Evolutionary conservation across 2,888 invertebrate genomes (phyloP).

Genomic region (Hyalella azteca): DNA sequence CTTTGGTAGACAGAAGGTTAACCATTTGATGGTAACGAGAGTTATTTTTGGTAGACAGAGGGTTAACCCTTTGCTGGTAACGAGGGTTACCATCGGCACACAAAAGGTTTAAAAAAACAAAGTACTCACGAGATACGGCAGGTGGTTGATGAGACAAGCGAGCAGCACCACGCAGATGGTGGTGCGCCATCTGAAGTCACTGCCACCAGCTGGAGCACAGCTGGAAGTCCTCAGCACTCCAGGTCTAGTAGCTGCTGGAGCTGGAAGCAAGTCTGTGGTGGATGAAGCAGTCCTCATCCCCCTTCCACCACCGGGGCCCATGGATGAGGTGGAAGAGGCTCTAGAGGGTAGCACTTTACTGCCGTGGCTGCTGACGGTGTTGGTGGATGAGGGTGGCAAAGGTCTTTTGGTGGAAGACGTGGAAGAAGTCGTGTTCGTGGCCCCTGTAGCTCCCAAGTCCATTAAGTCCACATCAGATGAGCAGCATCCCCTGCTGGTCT

Average conservation of each 20-base stretch:
- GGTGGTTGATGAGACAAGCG: conserved; percentile 69
- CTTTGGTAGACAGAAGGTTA: too few species aligned
- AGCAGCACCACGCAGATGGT: conserved; percentile 67
- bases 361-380: conserved; percentile 10
- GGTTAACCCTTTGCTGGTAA: too few species aligned
- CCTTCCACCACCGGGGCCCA: conserved; percentile 31
- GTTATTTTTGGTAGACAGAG: too few species aligned
- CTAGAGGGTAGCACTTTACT: conserved; percentile 48
- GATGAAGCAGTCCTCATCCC: conserved; percentile 47
- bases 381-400: conserved; percentile 4
- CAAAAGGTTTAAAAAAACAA: too few species aligned
- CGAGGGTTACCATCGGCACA: too few species aligned
- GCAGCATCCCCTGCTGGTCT: conserved; percentile 50
- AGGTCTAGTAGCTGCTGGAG: neutral
- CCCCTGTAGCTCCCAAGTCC: conserved; percentile 59
- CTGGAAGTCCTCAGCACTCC: conserved; percentile 49
- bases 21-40: too few species aligned
- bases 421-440: conserved; percentile 60
- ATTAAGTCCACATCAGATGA: conserved; percentile 59
- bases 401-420: conserved; percentile 55
- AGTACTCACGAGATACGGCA: conserved; percentile 70
- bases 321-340: conserved; percentile 58
- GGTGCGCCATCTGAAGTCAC: conserved; percentile 62
- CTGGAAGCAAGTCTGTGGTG: conserved; percentile 46
- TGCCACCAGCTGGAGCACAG: conserved; percentile 59